Percentiles rank a stretch among this genome's conserved stretches.
Conservation (phyloP, 1,140 invertebrate species). For the Doryteuthis pealeii region DNA sequence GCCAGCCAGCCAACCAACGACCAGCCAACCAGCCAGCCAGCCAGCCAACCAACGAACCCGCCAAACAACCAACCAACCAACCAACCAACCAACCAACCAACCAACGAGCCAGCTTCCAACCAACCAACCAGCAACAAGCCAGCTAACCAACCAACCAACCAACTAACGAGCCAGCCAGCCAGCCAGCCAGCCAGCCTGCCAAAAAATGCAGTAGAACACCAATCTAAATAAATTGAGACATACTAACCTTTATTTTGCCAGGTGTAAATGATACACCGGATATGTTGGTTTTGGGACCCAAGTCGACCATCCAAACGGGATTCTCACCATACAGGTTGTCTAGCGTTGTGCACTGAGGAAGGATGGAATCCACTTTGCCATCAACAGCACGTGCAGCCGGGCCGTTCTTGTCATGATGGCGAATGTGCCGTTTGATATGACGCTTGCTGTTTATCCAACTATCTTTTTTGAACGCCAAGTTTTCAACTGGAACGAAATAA, state of each 20-base stretch:
- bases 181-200: too few species aligned
- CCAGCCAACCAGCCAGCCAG: too few species aligned
- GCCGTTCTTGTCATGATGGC: constrained; percentile 45
- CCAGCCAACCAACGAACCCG: too few species aligned
- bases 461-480: constrained; percentile 63
- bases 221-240: too few species aligned
- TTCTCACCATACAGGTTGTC: constrained; percentile 66
- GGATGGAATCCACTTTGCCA: constrained; percentile 58
- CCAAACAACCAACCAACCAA: too few species aligned
- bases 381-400: constrained; percentile 64
- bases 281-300: constrained; percentile 59
- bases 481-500: constrained; percentile 64
- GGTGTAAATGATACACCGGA: constrained; percentile 63
- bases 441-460: constrained; percentile 66
- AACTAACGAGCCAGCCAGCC: too few species aligned
- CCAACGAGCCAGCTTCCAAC: too few species aligned
- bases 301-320: constrained; percentile 66
- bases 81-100: too few species aligned
- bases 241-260: constrained; percentile 56
- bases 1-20: too few species aligned
- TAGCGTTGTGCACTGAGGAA: constrained; percentile 63
- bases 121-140: too few species aligned
- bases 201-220: too few species aligned
- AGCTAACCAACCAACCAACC: too few species aligned
- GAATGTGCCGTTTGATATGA: constrained; percentile 59